Percentiles rank a stretch among this genome's conserved stretches.
Conservation (phyloP, 30 jellyfish, hydroid and myxozoan genomes). For the Nemopilema nomurai region DNA sequence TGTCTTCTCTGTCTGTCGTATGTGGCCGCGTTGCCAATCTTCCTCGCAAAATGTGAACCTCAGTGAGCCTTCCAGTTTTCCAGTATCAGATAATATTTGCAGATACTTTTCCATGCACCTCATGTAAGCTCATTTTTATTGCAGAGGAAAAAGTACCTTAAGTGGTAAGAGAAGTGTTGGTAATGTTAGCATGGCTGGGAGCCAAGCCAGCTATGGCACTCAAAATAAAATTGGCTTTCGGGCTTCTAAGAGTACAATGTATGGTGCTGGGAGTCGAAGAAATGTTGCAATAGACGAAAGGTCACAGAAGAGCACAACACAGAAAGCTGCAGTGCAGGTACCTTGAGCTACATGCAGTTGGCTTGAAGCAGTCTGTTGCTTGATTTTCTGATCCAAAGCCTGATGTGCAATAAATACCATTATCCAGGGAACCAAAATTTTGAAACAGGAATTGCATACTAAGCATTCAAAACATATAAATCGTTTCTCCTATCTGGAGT, state of each 20-base stretch:
- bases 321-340: constrained; percentile 81
- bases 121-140: background rate
- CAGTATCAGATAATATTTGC: no score
- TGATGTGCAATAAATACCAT: background rate
- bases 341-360: no score
- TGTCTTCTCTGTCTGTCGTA: no score
- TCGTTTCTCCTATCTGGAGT: background rate
- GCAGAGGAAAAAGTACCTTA: constrained; percentile 34
- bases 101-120: no score
- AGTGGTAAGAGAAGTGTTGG: constrained; percentile 56
- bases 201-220: constrained; percentile 57
- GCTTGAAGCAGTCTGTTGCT: background rate
- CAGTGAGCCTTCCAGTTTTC: no score
- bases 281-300: constrained; percentile 84
- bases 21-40: no score
- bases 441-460: background rate
- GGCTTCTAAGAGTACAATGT: constrained; percentile 56
- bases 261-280: constrained; percentile 58
- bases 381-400: background rate
- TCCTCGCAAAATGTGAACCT: no score
- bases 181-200: constrained; percentile 61
- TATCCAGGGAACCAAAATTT: background rate
- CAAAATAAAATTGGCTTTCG: constrained; percentile 12
- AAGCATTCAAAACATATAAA: background rate
- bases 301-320: constrained; percentile 54